Conservation (phyloP, 2,797 vertebrate species). For the Sebastes iracundus region DNA sequence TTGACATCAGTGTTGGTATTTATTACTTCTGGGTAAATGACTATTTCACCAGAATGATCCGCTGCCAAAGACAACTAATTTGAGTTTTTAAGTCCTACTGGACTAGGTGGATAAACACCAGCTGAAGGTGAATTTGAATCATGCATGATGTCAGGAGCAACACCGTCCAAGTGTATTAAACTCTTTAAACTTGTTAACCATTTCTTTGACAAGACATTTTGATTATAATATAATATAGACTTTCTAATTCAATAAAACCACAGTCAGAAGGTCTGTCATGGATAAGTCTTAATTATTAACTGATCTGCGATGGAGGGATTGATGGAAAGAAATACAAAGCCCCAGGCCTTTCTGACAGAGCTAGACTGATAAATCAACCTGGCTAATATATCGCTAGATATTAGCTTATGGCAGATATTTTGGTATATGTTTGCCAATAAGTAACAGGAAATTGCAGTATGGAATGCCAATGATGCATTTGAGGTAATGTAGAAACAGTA, state of each 20-base stretch:
- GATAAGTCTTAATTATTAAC: not conserved
- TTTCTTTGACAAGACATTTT: not conserved
- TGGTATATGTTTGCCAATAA: not conserved
- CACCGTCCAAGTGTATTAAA: not conserved
- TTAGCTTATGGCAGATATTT: not conserved
- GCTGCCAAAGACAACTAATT: not conserved
- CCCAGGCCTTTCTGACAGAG: not conserved
- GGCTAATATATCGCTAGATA: not conserved
- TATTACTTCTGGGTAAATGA: slow-evolving; percentile 17
- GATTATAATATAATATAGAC: not conserved
- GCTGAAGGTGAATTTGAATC: not conserved
- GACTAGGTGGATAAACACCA: not conserved
- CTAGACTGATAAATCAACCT: not conserved
- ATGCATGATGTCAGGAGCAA: not conserved
- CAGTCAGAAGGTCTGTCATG: not conserved
- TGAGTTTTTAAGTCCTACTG: not conserved
- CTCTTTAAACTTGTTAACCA: not conserved
- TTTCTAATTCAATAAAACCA: not conserved
- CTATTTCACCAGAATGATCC: not conserved
- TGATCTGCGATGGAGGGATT: not conserved
- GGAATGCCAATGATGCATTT: not conserved
- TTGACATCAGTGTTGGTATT: slow-evolving; percentile 1
- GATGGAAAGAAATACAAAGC: not conserved
- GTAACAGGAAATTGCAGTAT: too few relatives aligned
- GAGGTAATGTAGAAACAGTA: not conserved